phyloP scores from a whole-genome alignment of 2,888 invertebrate genomes.

The Julus scandinavius region DNA sequence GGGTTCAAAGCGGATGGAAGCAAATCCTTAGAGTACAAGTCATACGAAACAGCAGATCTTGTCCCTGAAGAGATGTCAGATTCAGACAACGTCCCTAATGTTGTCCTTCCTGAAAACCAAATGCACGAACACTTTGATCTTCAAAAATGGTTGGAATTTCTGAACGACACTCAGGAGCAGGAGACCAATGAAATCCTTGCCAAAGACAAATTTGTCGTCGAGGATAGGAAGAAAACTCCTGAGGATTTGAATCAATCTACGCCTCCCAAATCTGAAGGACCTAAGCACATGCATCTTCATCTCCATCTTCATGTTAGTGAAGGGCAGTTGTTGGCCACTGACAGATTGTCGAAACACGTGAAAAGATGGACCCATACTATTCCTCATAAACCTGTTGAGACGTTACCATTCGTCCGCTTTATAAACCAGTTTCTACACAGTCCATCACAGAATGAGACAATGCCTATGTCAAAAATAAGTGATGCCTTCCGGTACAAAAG shows the following conservation, averaged over 20 bases:
- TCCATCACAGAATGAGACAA: neutral
- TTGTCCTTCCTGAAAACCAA: neutral
- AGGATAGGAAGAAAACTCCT: neutral
- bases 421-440: neutral
- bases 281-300: constrained; percentile 16
- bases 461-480: neutral
- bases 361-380: neutral
- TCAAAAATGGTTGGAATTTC: neutral
- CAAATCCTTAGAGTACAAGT: neutral
- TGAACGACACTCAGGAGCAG: neutral
- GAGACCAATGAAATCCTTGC: neutral
- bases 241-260: neutral
- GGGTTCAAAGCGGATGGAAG: neutral
- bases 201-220: neutral
- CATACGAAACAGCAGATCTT: neutral
- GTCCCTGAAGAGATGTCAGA: too few species aligned
- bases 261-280: neutral
- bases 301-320: neutral
- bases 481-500: neutral
- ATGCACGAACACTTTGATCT: neutral
- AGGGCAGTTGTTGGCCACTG: neutral
- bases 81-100: neutral
- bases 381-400: neutral
- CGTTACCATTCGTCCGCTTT: neutral
- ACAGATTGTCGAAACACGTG: neutral